Base-by-base conservation (phyloP, 1,140 invertebrate genomes). In the Magallana gigas region DNA sequence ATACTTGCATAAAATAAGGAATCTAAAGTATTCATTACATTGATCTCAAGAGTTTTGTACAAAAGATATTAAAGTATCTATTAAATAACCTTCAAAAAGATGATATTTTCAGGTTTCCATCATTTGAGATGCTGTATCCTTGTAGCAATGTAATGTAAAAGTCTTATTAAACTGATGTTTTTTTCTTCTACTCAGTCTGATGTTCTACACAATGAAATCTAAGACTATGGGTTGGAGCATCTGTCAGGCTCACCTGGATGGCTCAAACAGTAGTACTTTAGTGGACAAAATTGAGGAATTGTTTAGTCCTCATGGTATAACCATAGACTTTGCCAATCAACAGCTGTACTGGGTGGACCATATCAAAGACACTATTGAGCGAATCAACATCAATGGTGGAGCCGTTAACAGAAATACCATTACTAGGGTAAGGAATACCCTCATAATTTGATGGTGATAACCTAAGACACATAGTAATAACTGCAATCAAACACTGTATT, bases 301-400 rank as follows among this genome's bases (percentile, higher is more conserved):
- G 99, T 99, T 94, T 98, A 98, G 0, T 98, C 99, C 95, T 97
- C 98, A 2, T 97, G 99, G 0, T 95, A 97, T 94, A 87, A 92
- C 92, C 8, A 86, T 97, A 18, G 97, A 98, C 95, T 96, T 96
- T 90, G 96, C 97, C n/a, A 96, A 96, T 81, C 94, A 96, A 89
- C 95, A 96, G 90, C 95, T 98, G 14, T 98, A 97, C 94, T 98
- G 91, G 91, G 87, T 88, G 0, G 93, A 93, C 88, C 85, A 90
- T 0, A 92, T 95, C 88, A 92, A 94, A n/a, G 98, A 99, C 93
- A 98, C 98, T 93, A 99, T 99, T 89, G 98, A 99, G 95, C 95
- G 98, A 29, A 97, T 98, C 0, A 97, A 97, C 93, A 95, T 99
- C n/a, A 97, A 99, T 93, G 98, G 99, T 5, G 96, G 95, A 23